phyloP scores from a whole-genome alignment of 1,140 invertebrate genomes.

The Sarcophaga peregrina region DNA sequence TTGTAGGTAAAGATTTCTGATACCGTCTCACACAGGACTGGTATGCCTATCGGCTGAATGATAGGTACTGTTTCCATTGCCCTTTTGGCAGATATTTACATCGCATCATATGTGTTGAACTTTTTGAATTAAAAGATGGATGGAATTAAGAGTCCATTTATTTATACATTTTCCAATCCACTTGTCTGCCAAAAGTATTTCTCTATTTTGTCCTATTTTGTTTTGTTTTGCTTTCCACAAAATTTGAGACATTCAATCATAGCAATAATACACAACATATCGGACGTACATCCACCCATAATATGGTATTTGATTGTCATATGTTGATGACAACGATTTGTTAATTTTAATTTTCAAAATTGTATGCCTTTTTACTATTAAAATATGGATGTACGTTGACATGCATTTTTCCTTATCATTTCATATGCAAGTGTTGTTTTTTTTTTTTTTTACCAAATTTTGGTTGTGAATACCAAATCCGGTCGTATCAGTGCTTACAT shows the following conservation, averaged over 20 bases:
- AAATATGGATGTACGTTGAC: neutral
- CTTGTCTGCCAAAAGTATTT: too few relatives aligned
- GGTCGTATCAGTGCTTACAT: neutral
- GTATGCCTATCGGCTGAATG: too few relatives aligned
- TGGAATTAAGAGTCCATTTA: too few relatives aligned
- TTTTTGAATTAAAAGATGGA: too few relatives aligned
- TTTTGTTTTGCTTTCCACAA: neutral
- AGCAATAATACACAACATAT: neutral
- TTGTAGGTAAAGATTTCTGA: too few relatives aligned
- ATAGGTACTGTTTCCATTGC: too few relatives aligned
- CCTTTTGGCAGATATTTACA: too few relatives aligned
- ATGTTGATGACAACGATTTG: neutral
- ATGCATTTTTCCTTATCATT: neutral
- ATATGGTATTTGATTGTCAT: neutral
- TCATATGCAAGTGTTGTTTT: neutral
- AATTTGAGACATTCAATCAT: neutral
- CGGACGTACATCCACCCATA: neutral
- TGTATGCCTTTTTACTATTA: neutral
- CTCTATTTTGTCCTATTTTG: too few relatives aligned
- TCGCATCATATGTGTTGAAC: too few relatives aligned
- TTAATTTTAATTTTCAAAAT: conserved; percentile 1
- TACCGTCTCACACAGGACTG: too few relatives aligned
- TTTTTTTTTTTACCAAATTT: neutral
- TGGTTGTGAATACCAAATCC: neutral
- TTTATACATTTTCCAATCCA: too few relatives aligned